A percentile compares a stretch with the other conserved stretches of the same genome.
These are phyloP conservation scores for Bruchidius siliquastri DNA, from an alignment of 2,888 invertebrate species.

Conservation along the genomic window DNA sequence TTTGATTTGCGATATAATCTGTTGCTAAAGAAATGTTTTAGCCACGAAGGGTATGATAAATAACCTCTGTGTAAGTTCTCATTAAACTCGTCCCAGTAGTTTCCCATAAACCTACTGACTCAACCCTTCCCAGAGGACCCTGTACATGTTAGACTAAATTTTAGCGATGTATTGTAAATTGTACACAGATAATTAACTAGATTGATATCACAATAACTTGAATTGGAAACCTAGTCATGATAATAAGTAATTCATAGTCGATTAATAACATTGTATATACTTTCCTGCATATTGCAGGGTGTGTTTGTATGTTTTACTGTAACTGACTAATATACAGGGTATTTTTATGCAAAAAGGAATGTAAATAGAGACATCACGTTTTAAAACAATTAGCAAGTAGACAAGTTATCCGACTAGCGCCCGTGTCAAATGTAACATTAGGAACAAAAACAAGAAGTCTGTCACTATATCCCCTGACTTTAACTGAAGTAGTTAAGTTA, in stretches of 20 bases:
- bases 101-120: too few relatives aligned
- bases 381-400: background rate
- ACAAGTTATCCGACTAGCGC: background rate
- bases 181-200: background rate
- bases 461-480: too few relatives aligned
- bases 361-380: background rate
- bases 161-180: background rate
- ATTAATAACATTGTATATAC: background rate
- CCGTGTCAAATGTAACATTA: background rate
- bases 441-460: too few relatives aligned
- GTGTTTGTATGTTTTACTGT: background rate
- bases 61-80: too few relatives aligned
- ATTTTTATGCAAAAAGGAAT: conserved; percentile 5
- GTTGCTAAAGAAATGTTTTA: too few relatives aligned
- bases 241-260: background rate
- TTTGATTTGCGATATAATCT: too few relatives aligned
- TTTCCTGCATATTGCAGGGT: background rate
- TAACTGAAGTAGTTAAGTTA: too few relatives aligned
- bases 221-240: background rate
- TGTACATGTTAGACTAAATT: background rate
- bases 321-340: conserved; percentile 16
- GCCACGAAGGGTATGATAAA: too few relatives aligned
- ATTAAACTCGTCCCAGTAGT: too few relatives aligned
- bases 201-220: background rate
- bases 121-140: too few relatives aligned